A percentile compares a stretch with the other conserved stretches of the same genome.
phyloP scores from a whole-genome alignment of 2,113 vertebrate genomes.

The Cricetomys ansorgei region DNA sequence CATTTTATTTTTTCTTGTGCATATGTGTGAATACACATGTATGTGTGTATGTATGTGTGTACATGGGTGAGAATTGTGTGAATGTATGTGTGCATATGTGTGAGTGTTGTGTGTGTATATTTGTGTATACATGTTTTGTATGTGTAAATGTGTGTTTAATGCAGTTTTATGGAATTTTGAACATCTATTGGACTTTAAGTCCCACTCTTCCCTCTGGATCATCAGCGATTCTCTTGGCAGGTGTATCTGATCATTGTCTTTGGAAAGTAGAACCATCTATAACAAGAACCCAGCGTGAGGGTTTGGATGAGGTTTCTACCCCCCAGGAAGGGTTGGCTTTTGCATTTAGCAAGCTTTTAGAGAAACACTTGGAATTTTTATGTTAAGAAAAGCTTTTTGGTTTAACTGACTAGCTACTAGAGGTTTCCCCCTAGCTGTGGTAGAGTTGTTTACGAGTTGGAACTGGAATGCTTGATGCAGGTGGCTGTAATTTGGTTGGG shows the following conservation, averaged over 20 bases:
- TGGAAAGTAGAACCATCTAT: background rate
- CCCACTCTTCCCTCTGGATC: background rate
- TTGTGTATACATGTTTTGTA: background rate
- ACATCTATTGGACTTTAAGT: background rate
- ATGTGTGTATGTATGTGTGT: background rate
- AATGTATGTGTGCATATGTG: background rate
- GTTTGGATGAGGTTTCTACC: constrained; percentile 9
- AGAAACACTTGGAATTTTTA: too few relatives aligned
- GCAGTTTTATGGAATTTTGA: background rate
- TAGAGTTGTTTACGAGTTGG: too few relatives aligned
- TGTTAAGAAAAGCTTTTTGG: too few relatives aligned
- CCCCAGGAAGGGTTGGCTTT: background rate
- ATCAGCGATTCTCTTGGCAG: constrained; percentile 4
- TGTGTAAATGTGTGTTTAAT: background rate
- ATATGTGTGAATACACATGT: background rate
- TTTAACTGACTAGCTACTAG: too few relatives aligned
- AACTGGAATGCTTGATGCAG: too few relatives aligned
- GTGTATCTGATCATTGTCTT: background rate
- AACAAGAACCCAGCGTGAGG: background rate
- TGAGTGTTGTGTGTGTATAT: too few relatives aligned
- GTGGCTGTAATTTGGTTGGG: too few relatives aligned
- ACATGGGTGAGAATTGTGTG: too few relatives aligned
- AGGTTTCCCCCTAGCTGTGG: too few relatives aligned
- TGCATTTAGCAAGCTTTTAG: constrained; percentile 6
- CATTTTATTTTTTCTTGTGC: background rate